Base-by-base conservation (phyloP, 1,140 invertebrate species). In the Bombus breviceps region DNA sequence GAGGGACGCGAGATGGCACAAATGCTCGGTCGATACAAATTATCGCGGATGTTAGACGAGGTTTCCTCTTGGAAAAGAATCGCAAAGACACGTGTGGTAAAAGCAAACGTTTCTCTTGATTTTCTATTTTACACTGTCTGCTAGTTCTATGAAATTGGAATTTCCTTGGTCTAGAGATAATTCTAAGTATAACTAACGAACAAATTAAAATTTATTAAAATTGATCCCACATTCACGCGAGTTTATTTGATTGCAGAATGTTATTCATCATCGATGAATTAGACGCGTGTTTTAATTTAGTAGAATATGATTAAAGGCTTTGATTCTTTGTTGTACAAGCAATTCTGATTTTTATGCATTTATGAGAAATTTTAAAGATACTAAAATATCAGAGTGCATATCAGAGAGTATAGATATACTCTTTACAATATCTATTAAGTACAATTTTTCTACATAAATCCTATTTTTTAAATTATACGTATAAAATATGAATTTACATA, bases 21-120 rank as follows among this genome's bases (percentile, higher is more conserved):
- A 39, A 39, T 15, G 34, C 34, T 57, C 32, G 25, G 22, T 1
- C 15, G 64, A 73, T 59, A 41, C 18, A n/a, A 73, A 72, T 71
- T 32, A 39, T 59, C 28, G 5, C 5, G 6, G 13, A 28, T 13
- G 2, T 25, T 22, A 37, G 25, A 37, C 6, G 43, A 22, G 18
- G n/a, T 15, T 74, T 43, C 22, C 34, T 57, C 53, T 59, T 37
- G 32, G 34, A 57, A 76, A 59, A 57, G 22, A 28, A 37, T 57
- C 25, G 74, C 74, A 59, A 75, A 47, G 74, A 57, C 47, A 57
- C 34, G 43, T 22, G 25, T 76, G 32, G 47, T 75, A 76, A 76
- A 57, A 76, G 47, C 39, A 59, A 57, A 75, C 22, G 43, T 53
- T 72, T 34, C 41, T 74, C 15, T 25, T 28, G 22, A 76, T 76